These are phyloP conservation scores for Tholera decimalis DNA, from an alignment of 2,888 invertebrate species.

Conservation along the genomic window DNA sequence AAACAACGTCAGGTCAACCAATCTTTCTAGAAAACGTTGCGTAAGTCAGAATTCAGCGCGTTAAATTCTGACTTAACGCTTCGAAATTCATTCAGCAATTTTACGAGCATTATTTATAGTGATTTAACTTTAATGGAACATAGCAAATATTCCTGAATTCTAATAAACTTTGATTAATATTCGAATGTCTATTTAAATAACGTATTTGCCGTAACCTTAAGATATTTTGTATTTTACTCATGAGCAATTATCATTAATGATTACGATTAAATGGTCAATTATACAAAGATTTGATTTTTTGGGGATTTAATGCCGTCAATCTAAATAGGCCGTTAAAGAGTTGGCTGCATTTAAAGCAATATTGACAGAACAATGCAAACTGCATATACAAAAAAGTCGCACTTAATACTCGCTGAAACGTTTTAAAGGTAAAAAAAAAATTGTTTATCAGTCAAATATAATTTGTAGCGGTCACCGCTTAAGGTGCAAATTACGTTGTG, in stretches of 20 bases:
- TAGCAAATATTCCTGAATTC: background rate
- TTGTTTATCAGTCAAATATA: slow-evolving; percentile 63
- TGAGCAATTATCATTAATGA: no score
- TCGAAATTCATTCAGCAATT: slow-evolving; percentile 12
- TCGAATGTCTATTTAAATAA: background rate
- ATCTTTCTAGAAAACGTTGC: slow-evolving; percentile 26
- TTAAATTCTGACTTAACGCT: no score
- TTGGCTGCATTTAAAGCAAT: background rate
- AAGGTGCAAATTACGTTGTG: slow-evolving; percentile 78
- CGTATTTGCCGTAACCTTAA: background rate
- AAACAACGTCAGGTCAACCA: background rate
- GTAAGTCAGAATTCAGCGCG: slow-evolving; percentile 21
- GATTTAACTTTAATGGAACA: slow-evolving; percentile 5
- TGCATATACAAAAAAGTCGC: background rate
- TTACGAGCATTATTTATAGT: slow-evolving; percentile 3
- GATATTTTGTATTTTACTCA: no score
- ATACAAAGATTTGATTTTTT: background rate
- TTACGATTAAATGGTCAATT: no score
- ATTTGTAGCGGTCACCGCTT: slow-evolving; percentile 51
- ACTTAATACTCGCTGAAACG: slow-evolving; percentile 5
- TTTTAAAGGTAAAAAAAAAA: slow-evolving; percentile 48
- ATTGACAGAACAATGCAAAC: background rate
- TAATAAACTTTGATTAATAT: background rate
- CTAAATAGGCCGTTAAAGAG: background rate
- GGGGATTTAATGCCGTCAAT: background rate